phyloP scores from a whole-genome alignment of 2,113 vertebrate species.

The Halcyon senegalensis region DNA sequence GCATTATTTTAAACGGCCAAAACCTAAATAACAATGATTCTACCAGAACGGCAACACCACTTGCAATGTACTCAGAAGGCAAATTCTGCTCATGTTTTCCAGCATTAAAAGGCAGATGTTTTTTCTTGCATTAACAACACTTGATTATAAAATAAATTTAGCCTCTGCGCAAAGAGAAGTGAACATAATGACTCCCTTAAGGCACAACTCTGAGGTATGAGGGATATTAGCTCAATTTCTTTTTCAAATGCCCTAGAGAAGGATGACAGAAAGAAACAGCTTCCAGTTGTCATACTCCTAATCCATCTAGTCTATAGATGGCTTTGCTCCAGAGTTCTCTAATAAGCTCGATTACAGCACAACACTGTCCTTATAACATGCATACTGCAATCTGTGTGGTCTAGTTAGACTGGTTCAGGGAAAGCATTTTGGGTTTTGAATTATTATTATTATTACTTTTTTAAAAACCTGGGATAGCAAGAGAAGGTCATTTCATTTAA shows the following conservation, averaged over 20 bases:
- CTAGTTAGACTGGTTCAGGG: not conserved
- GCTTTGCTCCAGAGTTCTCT: not conserved
- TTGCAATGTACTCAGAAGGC: not conserved
- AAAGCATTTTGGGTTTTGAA: not conserved
- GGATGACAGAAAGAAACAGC: not conserved
- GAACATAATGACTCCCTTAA: not conserved
- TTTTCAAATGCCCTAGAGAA: not conserved
- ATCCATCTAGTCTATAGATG: not conserved
- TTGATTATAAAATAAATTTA: slow-evolving; percentile 36
- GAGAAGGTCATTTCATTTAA: not conserved
- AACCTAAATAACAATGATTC: not conserved
- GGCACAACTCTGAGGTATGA: not conserved
- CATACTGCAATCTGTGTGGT: slow-evolving; percentile 9
- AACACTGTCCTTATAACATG: not conserved
- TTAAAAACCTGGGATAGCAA: not conserved
- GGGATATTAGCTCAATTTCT: slow-evolving; percentile 9
- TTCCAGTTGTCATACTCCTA: slow-evolving; percentile 13
- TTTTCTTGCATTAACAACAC: slow-evolving; percentile 17
- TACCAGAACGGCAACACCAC: not conserved
- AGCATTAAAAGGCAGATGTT: slow-evolving; percentile 12
- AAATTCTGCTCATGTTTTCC: slow-evolving; percentile 6
- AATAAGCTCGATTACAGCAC: not conserved
- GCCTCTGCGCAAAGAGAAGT: not conserved
- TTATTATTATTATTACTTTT: not conserved
- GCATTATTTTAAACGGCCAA: not conserved